Evolutionary conservation across 2,888 invertebrate genomes (phyloP), one percentile per base, ranked within the genome.

Genomic region (Pharmacophagus antenor): DNA sequence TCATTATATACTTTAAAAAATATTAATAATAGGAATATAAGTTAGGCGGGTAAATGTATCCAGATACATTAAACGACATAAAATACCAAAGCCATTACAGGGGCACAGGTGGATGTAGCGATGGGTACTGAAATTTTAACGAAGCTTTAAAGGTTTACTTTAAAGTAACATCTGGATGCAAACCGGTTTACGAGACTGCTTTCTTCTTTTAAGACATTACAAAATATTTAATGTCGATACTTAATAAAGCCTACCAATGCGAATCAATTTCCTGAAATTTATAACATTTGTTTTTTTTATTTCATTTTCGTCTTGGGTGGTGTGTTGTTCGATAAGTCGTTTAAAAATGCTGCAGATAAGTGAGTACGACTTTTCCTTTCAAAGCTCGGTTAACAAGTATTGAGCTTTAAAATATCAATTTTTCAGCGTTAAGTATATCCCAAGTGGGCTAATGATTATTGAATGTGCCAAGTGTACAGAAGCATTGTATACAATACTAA

Each of bases 81-180:
- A 59, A 54, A 59, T 59, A 59, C 54, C 21, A 48, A 58, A 59
- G 44, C 59, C 54, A 50, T 59, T 55, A 59, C 54, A 21, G 49
- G 58, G 49, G 44, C 59, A 49, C 59, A 59, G 59, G 59, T 59
- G 59, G 59, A 50, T 49, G 44, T 27, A 55, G 59, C 54, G 44
- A 59, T 54, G 31, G 44, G 54, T 54, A 59, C 54, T 59, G 54
- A 59, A 59, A 59, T 59, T 59, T 59, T 59, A 59, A 59, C 59
- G 59, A 59, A 59, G 54, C 54, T 55, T 59, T 59, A 55, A 59
- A 59, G 59, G 59, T 59, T 59, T 59, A 59, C 54, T 55, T 55
- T 55, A 54, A 59, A 59, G 59, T 50, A 54, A 54, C 59, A 59
- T 59, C 54, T 59, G 58, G 58, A 47, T 53, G 42, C 37, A 48